Percentiles rank a stretch among this genome's conserved stretches.
These are phyloP conservation scores for Dasysyrphus tricinctus DNA, from an alignment of 2,888 invertebrate species.

Conservation along the genomic window DNA sequence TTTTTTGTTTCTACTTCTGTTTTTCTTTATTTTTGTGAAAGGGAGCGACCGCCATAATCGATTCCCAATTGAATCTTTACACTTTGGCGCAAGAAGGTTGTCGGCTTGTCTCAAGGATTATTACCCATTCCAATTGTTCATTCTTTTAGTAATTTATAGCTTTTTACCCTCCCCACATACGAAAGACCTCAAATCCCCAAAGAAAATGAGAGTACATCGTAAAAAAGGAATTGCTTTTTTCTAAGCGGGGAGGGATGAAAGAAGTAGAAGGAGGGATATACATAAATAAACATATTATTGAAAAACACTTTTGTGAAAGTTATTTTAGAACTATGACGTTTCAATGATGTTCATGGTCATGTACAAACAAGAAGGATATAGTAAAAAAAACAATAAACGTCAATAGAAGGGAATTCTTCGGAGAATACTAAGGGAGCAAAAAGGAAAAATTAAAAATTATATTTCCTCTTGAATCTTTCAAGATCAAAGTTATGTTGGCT, in stretches of 20 bases:
- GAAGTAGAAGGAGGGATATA: background rate
- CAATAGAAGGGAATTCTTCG: background rate
- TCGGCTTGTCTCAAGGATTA: constrained; percentile 71
- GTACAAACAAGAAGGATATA: constrained; percentile 43
- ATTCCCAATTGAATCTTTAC: constrained; percentile 69
- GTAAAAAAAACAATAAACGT: background rate
- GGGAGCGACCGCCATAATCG: constrained; percentile 55
- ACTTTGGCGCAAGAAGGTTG: constrained; percentile 61
- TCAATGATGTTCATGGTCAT: constrained; percentile 18
- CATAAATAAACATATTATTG: constrained; percentile 10
- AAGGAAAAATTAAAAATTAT: no score
- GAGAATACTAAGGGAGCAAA: no score
- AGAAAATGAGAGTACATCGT: constrained; percentile 26
- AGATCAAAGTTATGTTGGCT: no score
- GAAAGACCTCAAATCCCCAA: constrained; percentile 9
- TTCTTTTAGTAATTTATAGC: constrained; percentile 52
- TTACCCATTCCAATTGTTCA: constrained; percentile 50
- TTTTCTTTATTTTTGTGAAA: constrained; percentile 34
- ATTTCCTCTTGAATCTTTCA: no score
- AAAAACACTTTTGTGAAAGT: constrained; percentile 59
- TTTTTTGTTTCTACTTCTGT: background rate
- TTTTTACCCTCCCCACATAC: background rate
- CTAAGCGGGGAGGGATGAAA: background rate
- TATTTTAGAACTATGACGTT: constrained; percentile 67
- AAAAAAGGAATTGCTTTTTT: constrained; percentile 11